Percentiles rank a stretch among this genome's conserved stretches.
Conservation (phyloP, 2,888 invertebrate genomes). For the Melikaiella ostensackeni region DNA sequence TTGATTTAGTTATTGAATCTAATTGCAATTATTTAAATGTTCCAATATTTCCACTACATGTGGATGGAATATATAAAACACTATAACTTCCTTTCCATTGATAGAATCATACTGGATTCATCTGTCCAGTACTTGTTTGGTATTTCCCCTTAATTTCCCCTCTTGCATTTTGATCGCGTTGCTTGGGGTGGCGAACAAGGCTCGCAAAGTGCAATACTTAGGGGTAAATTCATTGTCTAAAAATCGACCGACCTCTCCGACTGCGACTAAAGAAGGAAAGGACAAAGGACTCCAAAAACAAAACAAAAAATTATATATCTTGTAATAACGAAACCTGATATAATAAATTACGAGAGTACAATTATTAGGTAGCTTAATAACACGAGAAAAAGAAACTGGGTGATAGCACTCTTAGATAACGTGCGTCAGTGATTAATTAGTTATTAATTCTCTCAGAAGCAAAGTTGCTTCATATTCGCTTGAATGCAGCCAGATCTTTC, state of each 20-base stretch:
- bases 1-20: neutral
- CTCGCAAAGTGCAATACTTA: constrained; percentile 11
- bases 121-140: constrained; percentile 11
- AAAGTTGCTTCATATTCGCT: neutral
- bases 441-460: neutral
- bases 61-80: neutral
- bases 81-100: neutral
- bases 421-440: neutral
- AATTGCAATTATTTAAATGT: neutral
- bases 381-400: neutral
- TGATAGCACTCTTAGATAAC: neutral
- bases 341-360: neutral
- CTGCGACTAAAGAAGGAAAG: neutral
- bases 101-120: neutral
- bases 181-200: constrained; percentile 18
- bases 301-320: neutral
- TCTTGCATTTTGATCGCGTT: constrained; percentile 8
- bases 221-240: constrained; percentile 1
- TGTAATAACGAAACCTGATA: neutral
- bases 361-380: neutral
- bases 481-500: neutral
- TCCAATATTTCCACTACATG: neutral
- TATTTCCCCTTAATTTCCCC: constrained; percentile 25
- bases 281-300: neutral
- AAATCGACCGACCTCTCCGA: constrained; percentile 24